Conservation (phyloP, 2,888 invertebrate species). For the Heliconius ethilla region DNA sequence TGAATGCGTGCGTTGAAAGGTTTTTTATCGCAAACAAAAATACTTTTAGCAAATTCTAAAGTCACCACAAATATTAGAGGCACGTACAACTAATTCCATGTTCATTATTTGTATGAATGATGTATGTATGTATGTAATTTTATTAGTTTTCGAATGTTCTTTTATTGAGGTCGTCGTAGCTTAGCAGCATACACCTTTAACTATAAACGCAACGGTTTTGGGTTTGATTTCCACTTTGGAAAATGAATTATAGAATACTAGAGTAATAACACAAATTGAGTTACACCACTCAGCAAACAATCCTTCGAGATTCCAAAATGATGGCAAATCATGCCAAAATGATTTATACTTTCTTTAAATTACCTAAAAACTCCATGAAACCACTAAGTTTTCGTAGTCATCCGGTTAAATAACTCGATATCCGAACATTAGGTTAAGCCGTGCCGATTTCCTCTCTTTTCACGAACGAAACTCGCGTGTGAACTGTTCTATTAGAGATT, state of each 20-base stretch:
- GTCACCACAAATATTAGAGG: constrained; percentile 11
- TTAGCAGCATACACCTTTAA: too few relatives aligned
- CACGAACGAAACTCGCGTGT: constrained; percentile 29
- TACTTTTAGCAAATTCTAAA: constrained; percentile 1
- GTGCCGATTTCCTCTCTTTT: constrained; percentile 35
- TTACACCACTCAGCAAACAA: too few relatives aligned
- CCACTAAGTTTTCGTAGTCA: neutral
- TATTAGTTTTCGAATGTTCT: too few relatives aligned
- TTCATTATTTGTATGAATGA: constrained; percentile 12
- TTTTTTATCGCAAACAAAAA: constrained; percentile 14
- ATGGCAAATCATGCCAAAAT: too few relatives aligned
- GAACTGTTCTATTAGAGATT: constrained; percentile 1
- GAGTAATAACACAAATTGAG: too few relatives aligned
- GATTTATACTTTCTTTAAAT: too few relatives aligned
- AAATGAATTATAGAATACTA: too few relatives aligned
- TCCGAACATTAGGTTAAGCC: constrained; percentile 24
- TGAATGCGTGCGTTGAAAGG: constrained; percentile 11
- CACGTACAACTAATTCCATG: constrained; percentile 22
- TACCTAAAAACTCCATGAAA: neutral
- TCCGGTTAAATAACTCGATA: neutral
- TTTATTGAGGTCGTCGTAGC: too few relatives aligned
- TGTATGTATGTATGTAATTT: neutral
- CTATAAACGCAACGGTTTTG: too few relatives aligned
- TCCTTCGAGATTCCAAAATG: too few relatives aligned
- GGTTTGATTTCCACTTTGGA: too few relatives aligned